A percentile compares a stretch with the other conserved stretches of the same genome.
These are phyloP conservation scores for Girardinus metallicus DNA, from an alignment of 2,797 vertebrate genomes.

Conservation along the genomic window DNA sequence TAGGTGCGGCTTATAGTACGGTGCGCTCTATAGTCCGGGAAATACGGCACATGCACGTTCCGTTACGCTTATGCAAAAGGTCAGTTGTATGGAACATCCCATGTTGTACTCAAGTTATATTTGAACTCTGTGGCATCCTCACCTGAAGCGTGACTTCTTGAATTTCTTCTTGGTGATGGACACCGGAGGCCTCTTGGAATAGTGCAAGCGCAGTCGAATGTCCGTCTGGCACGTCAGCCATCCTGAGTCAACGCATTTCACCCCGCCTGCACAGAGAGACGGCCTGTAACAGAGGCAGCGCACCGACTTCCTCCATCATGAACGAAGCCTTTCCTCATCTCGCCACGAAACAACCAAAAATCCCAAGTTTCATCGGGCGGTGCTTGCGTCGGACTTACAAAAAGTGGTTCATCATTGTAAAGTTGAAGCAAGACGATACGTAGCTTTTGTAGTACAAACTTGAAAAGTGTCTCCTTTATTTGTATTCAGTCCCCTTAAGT, in stretches of 20 bases:
- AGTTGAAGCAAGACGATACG: background rate
- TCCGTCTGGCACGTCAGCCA: slow-evolving; percentile 98
- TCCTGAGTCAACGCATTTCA: slow-evolving; percentile 89
- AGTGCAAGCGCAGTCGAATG: slow-evolving; percentile 94
- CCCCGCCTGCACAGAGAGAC: slow-evolving; percentile 78
- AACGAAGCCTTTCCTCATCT: background rate
- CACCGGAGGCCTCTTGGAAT: slow-evolving; percentile 90
- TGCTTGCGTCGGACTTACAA: too few species aligned
- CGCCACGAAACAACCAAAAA: background rate
- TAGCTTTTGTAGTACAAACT: background rate
- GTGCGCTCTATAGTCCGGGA: too few species aligned
- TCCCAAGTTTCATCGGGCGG: background rate
- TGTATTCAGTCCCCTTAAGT: background rate
- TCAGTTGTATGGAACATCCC: background rate
- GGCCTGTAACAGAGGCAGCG: slow-evolving; percentile 8
- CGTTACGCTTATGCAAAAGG: background rate
- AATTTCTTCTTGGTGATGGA: slow-evolving; percentile 97
- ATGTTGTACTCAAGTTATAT: slow-evolving; percentile 32
- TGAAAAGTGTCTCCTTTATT: background rate
- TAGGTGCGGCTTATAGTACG: too few species aligned
- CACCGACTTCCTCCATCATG: slow-evolving; percentile 2
- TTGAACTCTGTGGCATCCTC: slow-evolving; percentile 26
- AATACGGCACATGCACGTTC: background rate
- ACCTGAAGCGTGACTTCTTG: slow-evolving; percentile 98
- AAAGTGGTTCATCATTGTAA: background rate